Evolutionary conservation across 2,888 invertebrate species (phyloP), one percentile per base, ranked within the genome.

Genomic region (Standfussiana lucernea): DNA sequence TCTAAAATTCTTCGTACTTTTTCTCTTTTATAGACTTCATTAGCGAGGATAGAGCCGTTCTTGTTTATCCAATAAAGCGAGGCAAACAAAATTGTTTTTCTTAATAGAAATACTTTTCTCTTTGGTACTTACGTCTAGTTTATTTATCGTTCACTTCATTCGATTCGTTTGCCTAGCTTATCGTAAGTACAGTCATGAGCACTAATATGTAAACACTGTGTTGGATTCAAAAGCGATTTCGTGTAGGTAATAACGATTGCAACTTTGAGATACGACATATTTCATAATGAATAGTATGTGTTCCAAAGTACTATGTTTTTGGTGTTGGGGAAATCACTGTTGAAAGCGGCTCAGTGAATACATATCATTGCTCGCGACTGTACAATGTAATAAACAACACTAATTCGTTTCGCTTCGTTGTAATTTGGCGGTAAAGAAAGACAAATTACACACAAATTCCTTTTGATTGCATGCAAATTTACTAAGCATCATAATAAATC

Each of bases 401-500:
- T 53, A 62, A 75, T 75, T 72, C 59, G 76, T 73, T 85, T 65
- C 59, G 70, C 53, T 72, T 72, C 70, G 45, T 68, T 61, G 64
- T 72, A 79, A 82, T 82, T 84, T 68, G 76, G 72, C 65, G 72
- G 73, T 83, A 76, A 85, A 77, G 75, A 80, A 82, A 80, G 84
- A 84, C 78, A 84, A 84, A 85, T 85, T 80, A 68, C 45, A 56
- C 68, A 42, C 65, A 77, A 84, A 82, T 77, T 76, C 72, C 78
- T 75, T 73, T 61, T 72, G 76, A 80, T 77, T 74, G 61, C 64
- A 86, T 83, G 81, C 75, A 84, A 84, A 82, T 86, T 84, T 71
- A 79, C 72, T 75, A 75, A 86, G 78, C 75, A 84, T 82, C 68
- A 74, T 82, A 81, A 83, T 88, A 84, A 88, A 88, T 82, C 79